phyloP scores from a whole-genome alignment of 2,888 invertebrate species.

The Melinaea menophilus region DNA sequence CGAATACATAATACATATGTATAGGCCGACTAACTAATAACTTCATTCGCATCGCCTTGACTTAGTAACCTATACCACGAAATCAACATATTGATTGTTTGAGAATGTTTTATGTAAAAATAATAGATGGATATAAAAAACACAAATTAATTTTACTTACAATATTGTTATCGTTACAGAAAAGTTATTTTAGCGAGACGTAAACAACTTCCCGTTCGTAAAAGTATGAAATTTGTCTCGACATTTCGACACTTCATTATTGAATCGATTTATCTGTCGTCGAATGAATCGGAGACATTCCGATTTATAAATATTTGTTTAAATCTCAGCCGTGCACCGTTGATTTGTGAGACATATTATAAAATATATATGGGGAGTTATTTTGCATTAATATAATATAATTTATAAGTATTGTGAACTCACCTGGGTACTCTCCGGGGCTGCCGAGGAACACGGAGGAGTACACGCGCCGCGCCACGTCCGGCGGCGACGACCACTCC shows the following conservation, averaged over 20 bases:
- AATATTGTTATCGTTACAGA: neutral
- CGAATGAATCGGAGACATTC: conserved; percentile 29
- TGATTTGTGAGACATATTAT: conserved; percentile 5
- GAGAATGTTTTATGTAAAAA: too few relatives aligned
- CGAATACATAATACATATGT: neutral
- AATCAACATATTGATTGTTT: too few relatives aligned
- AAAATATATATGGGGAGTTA: neutral
- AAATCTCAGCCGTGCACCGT: conserved; percentile 7
- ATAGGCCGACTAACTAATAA: neutral
- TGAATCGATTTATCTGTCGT: conserved; percentile 49
- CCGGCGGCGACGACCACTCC: conserved; percentile 92
- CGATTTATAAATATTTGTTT: conserved; percentile 27
- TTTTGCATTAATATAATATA: neutral
- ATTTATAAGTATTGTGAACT: conserved; percentile 39
- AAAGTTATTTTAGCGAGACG: conserved; percentile 12
- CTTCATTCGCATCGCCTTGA: too few relatives aligned
- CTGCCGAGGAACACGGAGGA: conserved; percentile 96
- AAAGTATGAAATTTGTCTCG: conserved; percentile 39
- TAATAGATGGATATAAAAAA: too few relatives aligned
- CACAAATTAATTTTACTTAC: too few relatives aligned
- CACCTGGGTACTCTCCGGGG: conserved; percentile 87
- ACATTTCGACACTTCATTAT: conserved; percentile 48
- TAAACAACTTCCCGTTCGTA: conserved; percentile 33
- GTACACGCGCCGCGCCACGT: conserved; percentile 92
- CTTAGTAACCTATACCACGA: too few relatives aligned